Evolutionary conservation across 1,140 invertebrate genomes (phyloP).

Genomic region (Leptinotarsa texana): DNA sequence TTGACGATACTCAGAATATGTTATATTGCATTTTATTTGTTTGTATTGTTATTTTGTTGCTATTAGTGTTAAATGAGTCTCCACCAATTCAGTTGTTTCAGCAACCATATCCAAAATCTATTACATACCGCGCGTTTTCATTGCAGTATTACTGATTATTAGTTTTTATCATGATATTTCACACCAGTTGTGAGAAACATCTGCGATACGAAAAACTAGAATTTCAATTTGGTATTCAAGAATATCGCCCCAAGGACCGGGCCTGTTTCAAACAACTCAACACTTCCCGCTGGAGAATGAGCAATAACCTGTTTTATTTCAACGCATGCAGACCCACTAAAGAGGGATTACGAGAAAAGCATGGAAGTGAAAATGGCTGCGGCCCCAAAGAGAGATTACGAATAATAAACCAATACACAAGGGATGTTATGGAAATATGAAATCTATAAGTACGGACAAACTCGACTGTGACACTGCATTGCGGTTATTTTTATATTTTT

Average conservation of each 20-base stretch:
- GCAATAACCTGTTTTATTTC: slow-evolving; percentile 8
- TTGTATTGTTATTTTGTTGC: too few relatives aligned
- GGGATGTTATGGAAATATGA: slow-evolving; percentile 40
- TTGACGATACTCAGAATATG: too few relatives aligned
- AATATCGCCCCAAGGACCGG: not conserved
- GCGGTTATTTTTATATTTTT: slow-evolving; percentile 41
- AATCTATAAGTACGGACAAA: slow-evolving; percentile 38
- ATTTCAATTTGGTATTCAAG: not conserved
- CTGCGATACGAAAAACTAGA: not conserved
- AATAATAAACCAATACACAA: slow-evolving; percentile 41
- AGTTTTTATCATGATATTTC: too few relatives aligned
- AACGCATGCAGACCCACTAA: not conserved
- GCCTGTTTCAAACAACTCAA: not conserved
- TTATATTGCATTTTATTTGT: too few relatives aligned
- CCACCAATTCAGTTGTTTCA: too few relatives aligned
- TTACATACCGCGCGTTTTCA: too few relatives aligned
- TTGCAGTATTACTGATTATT: too few relatives aligned
- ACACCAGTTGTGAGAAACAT: too few relatives aligned
- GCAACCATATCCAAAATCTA: too few relatives aligned
- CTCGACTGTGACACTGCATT: slow-evolving; percentile 35
- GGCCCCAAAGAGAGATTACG: slow-evolving; percentile 36
- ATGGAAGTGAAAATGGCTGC: slow-evolving; percentile 18
- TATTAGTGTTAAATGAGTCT: too few relatives aligned
- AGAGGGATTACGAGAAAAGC: not conserved
- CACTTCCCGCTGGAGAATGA: not conserved